phyloP scores from a whole-genome alignment of 92 coral and sea anemone species.

The Desmophyllum pertusum region DNA sequence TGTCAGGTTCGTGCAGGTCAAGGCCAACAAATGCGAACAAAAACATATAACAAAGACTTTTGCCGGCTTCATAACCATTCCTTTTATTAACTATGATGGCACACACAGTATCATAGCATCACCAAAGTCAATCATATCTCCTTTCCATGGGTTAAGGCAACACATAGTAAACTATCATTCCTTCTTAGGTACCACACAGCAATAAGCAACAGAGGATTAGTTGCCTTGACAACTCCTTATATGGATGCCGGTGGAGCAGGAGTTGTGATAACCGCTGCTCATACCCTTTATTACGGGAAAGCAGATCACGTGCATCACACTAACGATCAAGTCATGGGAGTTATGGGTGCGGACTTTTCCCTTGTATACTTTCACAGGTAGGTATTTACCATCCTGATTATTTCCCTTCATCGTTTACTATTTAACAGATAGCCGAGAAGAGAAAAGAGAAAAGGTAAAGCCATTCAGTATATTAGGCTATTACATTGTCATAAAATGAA shows the following conservation, averaged over 20 bases:
- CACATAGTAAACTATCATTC: not conserved
- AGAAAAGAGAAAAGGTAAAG: too few relatives aligned
- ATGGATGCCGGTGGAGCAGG: constrained; percentile 63
- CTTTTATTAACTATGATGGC: too few relatives aligned
- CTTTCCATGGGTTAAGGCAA: not conserved
- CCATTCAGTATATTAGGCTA: too few relatives aligned
- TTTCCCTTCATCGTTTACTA: too few relatives aligned
- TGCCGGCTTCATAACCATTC: too few relatives aligned
- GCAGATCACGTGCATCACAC: not conserved
- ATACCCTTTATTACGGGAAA: constrained; percentile 38
- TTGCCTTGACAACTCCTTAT: constrained; percentile 55
- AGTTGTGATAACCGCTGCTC: constrained; percentile 54
- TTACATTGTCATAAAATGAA: too few relatives aligned
- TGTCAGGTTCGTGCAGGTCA: too few relatives aligned
- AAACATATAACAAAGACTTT: too few relatives aligned
- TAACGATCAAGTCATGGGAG: constrained; percentile 55
- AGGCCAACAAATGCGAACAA: too few relatives aligned
- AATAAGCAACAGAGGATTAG: constrained; percentile 34
- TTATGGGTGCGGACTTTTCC: constrained; percentile 52
- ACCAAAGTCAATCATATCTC: not conserved
- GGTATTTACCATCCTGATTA: not conserved
- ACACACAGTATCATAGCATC: too few relatives aligned
- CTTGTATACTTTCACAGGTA: constrained; percentile 53
- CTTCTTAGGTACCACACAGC: constrained; percentile 44
- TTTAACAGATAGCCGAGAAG: too few relatives aligned